Base-by-base conservation (phyloP, 2,888 invertebrate genomes). In the Melanostoma mellinum region DNA sequence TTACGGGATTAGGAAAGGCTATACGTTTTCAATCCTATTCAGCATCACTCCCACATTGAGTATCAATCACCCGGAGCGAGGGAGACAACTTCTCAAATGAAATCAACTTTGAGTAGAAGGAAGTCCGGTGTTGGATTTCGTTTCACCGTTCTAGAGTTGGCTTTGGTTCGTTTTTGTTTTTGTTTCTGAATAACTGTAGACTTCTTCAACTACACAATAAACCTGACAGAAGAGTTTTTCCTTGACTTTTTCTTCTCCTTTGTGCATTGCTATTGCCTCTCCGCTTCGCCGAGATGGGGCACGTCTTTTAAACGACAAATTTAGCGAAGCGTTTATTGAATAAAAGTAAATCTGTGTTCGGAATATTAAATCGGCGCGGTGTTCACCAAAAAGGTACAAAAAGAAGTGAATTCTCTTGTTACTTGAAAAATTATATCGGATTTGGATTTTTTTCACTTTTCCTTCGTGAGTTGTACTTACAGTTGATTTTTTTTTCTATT, bases 261-360 rank as follows among this genome's bases (percentile, higher is more conserved):
- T 63, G 10, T 61, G 20, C 72, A 36, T 35, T 67, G 32, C 33
- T 20, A 20, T 20, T 20, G 20, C 20, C 20, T 20, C 20, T 42
- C 30, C 40, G 33, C 46, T 60, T 0, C 9, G 75, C 10, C 63
- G 55, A 65, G 78, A 50, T 46, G 60, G 52, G 71, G 79, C 81
- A 85, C 82, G 85, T 82, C 77, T 60, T 67, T 82, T 71, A 75
- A 74, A 84, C 78, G 82, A 75, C 84, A 85, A 85, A 85, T 81
- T 77, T 74, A 86, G 85, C 78, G 81, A 81, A 86, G 77, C 85
- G 85, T 85, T 86, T 85, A 85, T 86, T 86, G 85, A 86, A 86
- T 86, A 85, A 86, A 86, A 86, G 85, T 86, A 86, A 86, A 86
- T 85, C 85, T 85, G 86, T 86, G 85, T 85, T 81, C 60, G 72